Evolutionary conservation across 1,140 invertebrate species (phyloP).

Genomic region (Atta cephalotes): DNA sequence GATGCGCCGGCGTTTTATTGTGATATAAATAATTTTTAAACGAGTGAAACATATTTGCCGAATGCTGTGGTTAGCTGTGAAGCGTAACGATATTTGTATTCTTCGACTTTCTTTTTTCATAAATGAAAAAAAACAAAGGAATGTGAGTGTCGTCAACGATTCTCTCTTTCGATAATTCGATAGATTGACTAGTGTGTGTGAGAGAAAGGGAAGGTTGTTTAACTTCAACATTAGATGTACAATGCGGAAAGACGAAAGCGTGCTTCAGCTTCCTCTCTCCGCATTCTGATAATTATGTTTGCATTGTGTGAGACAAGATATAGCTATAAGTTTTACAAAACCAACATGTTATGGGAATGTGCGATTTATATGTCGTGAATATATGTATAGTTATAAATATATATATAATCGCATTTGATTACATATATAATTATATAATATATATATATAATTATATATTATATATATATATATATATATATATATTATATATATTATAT

Average conservation of each 20-base stretch:
- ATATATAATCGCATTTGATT: slow-evolving; percentile 49
- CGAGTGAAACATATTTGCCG: slow-evolving; percentile 77
- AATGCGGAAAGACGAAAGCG: slow-evolving; percentile 37
- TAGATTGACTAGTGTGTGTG: slow-evolving; percentile 37
- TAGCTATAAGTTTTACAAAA: slow-evolving; percentile 74
- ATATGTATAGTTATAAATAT: slow-evolving; percentile 62
- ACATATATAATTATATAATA: slow-evolving; percentile 15
- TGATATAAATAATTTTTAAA: slow-evolving; percentile 83
- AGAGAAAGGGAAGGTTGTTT: slow-evolving; percentile 54
- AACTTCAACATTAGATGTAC: slow-evolving; percentile 42
- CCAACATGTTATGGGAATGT: slow-evolving; percentile 42
- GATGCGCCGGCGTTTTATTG: slow-evolving; percentile 83
- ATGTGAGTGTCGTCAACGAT: slow-evolving; percentile 44
- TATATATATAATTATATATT: no score
- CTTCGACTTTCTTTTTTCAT: slow-evolving; percentile 60
- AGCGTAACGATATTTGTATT: slow-evolving; percentile 73
- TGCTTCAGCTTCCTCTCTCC: slow-evolving; percentile 53
- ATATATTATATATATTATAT: no score
- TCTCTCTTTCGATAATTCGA: slow-evolving; percentile 60
- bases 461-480: slow-evolving; percentile 26
- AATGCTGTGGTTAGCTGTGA: slow-evolving; percentile 80
- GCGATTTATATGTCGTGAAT: slow-evolving; percentile 36
- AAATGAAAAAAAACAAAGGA: slow-evolving; percentile 30
- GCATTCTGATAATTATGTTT: slow-evolving; percentile 61
- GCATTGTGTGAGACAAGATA: slow-evolving; percentile 51